These are phyloP conservation scores for Bombyx mandarina DNA, from an alignment of 1,140 invertebrate species.

Conservation along the genomic window DNA sequence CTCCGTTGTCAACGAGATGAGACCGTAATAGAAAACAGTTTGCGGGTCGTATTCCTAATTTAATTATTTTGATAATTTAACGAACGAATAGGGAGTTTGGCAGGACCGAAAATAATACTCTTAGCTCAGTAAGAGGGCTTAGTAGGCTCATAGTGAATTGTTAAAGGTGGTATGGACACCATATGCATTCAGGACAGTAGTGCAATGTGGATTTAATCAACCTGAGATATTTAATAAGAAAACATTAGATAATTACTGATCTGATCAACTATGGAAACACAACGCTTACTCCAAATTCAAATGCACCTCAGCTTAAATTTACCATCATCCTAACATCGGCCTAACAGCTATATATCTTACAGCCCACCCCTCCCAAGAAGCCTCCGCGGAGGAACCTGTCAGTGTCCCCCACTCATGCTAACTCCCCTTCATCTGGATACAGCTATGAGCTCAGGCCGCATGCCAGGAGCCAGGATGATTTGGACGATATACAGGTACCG, in stretches of 20 bases:
- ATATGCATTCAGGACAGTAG: no score
- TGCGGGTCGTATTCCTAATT: constrained; percentile 13
- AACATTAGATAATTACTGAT: no score
- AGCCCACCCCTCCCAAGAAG: constrained; percentile 89
- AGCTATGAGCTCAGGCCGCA: constrained; percentile 64
- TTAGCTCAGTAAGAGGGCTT: no score
- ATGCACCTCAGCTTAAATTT: no score
- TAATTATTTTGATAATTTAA: constrained; percentile 4
- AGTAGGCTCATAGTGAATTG: no score
- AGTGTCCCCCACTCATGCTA: constrained; percentile 81
- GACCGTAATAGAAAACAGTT: constrained; percentile 29
- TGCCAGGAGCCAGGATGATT: constrained; percentile 77
- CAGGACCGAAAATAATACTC: no score
- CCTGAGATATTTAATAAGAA: no score
- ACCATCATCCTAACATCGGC: neutral
- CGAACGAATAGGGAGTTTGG: no score
- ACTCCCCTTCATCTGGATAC: constrained; percentile 62
- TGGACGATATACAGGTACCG: constrained; percentile 74
- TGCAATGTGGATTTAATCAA: no score
- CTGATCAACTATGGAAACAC: no score
- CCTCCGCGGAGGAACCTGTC: constrained; percentile 88
- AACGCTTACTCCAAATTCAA: no score
- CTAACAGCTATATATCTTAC: constrained; percentile 26
- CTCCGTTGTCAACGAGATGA: constrained; percentile 34
- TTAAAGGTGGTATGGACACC: no score